Conservation (phyloP, 2,888 invertebrate species). For the Eristalinus aeneus region DNA sequence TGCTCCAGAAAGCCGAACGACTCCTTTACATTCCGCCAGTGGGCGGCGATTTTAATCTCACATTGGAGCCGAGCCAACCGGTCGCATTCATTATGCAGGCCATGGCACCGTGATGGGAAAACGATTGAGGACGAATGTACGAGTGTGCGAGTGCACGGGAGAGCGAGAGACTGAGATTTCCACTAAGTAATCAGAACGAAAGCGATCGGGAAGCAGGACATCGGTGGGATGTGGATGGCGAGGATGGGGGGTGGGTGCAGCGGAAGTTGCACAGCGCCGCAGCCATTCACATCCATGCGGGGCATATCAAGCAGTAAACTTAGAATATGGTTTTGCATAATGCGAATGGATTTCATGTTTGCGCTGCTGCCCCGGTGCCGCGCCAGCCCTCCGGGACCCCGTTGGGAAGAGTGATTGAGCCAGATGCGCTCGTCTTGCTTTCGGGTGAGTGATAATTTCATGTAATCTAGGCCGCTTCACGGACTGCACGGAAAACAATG, state of each 20-base stretch:
- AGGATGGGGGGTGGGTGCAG: no score
- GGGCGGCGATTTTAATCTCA: conserved; percentile 67
- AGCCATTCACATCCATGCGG: not conserved
- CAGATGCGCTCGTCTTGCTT: conserved; percentile 52
- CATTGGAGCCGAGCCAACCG: conserved; percentile 66
- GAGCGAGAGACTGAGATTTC: conserved; percentile 10
- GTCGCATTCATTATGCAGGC: conserved; percentile 65
- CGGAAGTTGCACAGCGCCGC: not conserved
- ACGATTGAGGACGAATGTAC: conserved; percentile 51
- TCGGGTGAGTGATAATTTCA: conserved; percentile 68
- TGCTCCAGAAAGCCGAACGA: conserved; percentile 15
- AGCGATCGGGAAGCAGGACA: conserved; percentile 45
- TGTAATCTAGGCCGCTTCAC: conserved; percentile 63
- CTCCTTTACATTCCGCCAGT: conserved; percentile 36
- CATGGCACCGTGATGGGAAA: conserved; percentile 60
- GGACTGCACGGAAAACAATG: conserved; percentile 60
- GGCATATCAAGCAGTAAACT: conserved; percentile 31
- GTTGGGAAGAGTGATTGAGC: conserved; percentile 67
- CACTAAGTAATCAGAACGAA: conserved; percentile 68
- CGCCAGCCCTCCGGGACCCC: conserved; percentile 16
- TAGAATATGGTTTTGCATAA: conserved; percentile 65
- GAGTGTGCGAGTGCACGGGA: not conserved
- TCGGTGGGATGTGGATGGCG: not conserved
- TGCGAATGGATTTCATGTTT: conserved; percentile 19
- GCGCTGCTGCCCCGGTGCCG: not conserved